phyloP scores from a whole-genome alignment of 2,113 vertebrate species.

The Steatornis caripensis region DNA sequence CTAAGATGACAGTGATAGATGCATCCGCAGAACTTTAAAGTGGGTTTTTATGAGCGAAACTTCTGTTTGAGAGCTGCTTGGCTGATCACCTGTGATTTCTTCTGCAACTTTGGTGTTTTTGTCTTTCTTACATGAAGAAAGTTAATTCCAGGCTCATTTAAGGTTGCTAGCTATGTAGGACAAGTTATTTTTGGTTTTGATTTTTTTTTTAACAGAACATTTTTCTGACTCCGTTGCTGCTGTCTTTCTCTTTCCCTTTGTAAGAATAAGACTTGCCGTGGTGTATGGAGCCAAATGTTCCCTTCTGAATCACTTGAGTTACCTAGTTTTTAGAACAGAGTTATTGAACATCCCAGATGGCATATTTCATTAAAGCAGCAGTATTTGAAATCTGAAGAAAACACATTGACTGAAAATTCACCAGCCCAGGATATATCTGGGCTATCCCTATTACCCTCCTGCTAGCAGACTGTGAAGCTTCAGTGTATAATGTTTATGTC shows the following conservation, averaged over 20 bases:
- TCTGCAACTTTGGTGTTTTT: not conserved
- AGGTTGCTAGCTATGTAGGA: constrained; percentile 35
- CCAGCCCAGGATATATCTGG: not conserved
- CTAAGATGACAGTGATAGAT: not conserved
- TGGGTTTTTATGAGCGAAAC: not conserved
- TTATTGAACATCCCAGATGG: constrained; percentile 3
- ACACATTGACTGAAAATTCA: not conserved
- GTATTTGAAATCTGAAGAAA: not conserved
- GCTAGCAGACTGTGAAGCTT: not conserved
- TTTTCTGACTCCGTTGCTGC: constrained; percentile 7
- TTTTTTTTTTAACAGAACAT: not conserved
- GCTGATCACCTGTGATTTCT: not conserved
- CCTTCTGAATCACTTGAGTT: not conserved
- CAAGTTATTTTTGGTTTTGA: constrained; percentile 37
- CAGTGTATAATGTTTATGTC: not conserved
- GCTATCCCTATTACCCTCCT: not conserved
- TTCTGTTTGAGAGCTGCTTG: not conserved
- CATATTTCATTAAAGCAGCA: not conserved
- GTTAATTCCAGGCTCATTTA: not conserved
- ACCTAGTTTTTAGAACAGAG: not conserved
- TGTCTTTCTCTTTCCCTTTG: not conserved
- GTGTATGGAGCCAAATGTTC: not conserved
- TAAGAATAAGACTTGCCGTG: not conserved
- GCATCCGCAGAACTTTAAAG: not conserved
- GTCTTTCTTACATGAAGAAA: not conserved